Evolutionary conservation across 1,140 invertebrate species (phyloP), one percentile per base, ranked within the genome.

Genomic region (Yoshiicerus persimilis): DNA sequence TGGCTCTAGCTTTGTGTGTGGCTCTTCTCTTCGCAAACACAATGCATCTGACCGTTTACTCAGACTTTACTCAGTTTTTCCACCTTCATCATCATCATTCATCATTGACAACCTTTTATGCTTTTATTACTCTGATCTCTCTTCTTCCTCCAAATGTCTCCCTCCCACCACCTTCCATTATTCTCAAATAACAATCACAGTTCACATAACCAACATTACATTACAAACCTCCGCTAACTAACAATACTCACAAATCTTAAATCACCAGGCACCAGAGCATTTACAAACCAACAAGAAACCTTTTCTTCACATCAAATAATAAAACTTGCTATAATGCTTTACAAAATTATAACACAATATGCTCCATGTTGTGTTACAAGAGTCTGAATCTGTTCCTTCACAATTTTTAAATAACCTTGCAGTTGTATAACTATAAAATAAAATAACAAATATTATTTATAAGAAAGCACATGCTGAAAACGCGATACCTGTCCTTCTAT

Each of bases 31-130:
- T 70, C 13, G 16, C 20, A 56, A 4, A 20, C 5, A 5, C 16
- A n/a, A 16, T n/a, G n/a, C n/a, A 56, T 56, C 47, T 56, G 47
- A 56, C 13, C 47, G 47, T 56, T 56, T 56, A 56, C 16, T 56
- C 13, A 47, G 13, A 56, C 47, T 56, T 56, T 56, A 56, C 20
- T 56, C 47, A 56, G 47, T 38, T 80, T 38, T 38, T 38, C 32
- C 56, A 25, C 83, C 83, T 56, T 85, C 62, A 70, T 88, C 87
- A 88, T 88, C 87, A 88, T 88, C 80, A 84, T 62, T 88, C 87
- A 88, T 86, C 87, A 88, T 88, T 75, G 80, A 84, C 87, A 88
- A 27, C 39, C 38, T 84, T 84, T 62, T 84, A 56, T 41, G 39
- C 83, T 84, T 84, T 84, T 84, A 84, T 84, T 84, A 56, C 83